These are phyloP conservation scores for Dascyllus trimaculatus DNA, from an alignment of 2,113 vertebrate genomes.

Conservation along the genomic window DNA sequence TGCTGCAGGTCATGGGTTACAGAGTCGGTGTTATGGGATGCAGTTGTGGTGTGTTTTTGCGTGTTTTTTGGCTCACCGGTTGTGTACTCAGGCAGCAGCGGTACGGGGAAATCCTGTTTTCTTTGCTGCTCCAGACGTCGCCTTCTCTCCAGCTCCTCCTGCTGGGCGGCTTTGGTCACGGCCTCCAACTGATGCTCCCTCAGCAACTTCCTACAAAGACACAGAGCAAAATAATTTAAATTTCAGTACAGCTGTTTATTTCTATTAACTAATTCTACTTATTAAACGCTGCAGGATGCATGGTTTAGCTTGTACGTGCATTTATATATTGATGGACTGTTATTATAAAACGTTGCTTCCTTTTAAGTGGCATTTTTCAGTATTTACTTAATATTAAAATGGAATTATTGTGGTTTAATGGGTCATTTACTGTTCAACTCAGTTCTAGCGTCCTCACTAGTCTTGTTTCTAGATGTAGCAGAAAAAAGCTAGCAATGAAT, in stretches of 20 bases:
- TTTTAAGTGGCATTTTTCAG: no score
- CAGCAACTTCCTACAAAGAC: conserved; percentile 89
- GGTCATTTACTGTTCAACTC: no score
- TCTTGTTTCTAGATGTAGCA: no score
- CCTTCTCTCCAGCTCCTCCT: conserved; percentile 93
- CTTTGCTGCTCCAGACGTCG: conserved; percentile 92
- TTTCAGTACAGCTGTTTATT: not conserved
- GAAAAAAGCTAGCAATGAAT: no score
- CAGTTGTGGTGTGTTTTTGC: not conserved
- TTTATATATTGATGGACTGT: conserved; percentile 2
- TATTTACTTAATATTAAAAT: no score
- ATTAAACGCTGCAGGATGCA: no score
- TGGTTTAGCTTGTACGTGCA: no score
- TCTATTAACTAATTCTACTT: not conserved
- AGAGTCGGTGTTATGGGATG: not conserved
- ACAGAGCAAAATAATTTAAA: not conserved
- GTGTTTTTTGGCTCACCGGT: conserved; percentile 60
- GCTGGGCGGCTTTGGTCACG: conserved; percentile 94
- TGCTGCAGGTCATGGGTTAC: no score
- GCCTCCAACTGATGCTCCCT: conserved; percentile 95
- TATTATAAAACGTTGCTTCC: no score
- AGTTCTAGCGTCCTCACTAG: no score
- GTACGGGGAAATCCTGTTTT: conserved; percentile 87
- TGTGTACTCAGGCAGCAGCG: conserved; percentile 76
- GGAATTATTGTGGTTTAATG: no score